Base-by-base conservation (phyloP, 2,797 vertebrate genomes). In the Brotula barbata region DNA sequence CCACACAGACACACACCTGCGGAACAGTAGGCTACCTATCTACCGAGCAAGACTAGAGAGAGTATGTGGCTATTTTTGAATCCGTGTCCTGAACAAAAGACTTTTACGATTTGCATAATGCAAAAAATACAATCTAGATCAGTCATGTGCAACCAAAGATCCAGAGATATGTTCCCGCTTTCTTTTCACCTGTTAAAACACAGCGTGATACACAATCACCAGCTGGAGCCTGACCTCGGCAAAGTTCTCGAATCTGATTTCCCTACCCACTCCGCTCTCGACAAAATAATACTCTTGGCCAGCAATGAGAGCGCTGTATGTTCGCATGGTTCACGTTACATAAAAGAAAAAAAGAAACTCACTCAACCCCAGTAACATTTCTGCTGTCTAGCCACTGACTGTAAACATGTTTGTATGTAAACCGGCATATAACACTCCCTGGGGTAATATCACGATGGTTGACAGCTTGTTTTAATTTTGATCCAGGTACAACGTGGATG, bases 151-250 rank as follows among this genome's bases (percentile, higher is more conserved):
- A 80, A 76, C 79, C 58, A 77, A 63, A 81, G 81, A 88, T 86
- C 28, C 41, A 16, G 21, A 75, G 86, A 89, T 88, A 83, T 39
- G 68, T 78, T 63, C 68, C 67, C 0, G 43, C 67, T 77, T 80
- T 85, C 64, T 85, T 78, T 82, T 88, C 80, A 89, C 82, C 84
- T 89, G 85, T 82, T 86, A 77, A 75, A 88, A 88, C 81, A 85
- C 36, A 9, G 49, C 41, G 68, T 77, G 77, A 83, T 73, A 73
- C 52, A 74, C 53, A 57, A 78, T 84, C 80, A 56, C 53, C 72
- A 64, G 73, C 76, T 69, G 77, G 47, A 54, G 62, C 52, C 63
- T 62, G 66, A 71, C 65, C 57, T 76, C 73, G 68, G 59, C 50
- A 17, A 34, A 56, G 68, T 64, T 55, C 53, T 83, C 66, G 71